A percentile compares a stretch with the other conserved stretches of the same genome.
phyloP scores from a whole-genome alignment of 2,888 invertebrate species.

The Synergus umbraculus region DNA sequence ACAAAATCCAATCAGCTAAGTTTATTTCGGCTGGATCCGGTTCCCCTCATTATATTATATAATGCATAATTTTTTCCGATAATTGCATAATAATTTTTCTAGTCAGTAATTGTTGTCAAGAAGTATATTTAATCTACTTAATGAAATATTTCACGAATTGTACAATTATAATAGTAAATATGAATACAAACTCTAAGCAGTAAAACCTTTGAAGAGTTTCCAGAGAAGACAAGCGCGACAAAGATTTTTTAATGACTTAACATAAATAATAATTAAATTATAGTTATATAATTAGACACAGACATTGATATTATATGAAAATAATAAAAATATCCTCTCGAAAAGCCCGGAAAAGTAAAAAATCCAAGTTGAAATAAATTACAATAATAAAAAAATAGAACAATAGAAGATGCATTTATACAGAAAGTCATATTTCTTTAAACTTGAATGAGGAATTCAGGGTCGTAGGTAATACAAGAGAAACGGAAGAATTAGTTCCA shows the following conservation, averaged over 20 bases:
- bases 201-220: not conserved
- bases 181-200: not conserved
- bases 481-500: not conserved
- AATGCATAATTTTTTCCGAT: not conserved
- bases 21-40: slow-evolving; percentile 2
- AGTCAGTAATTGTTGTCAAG: not conserved
- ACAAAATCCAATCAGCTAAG: slow-evolving; percentile 28
- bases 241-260: too few species aligned
- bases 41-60: slow-evolving; percentile 22
- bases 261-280: too few species aligned
- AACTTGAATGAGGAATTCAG: not conserved
- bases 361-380: too few species aligned
- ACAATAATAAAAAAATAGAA: too few species aligned
- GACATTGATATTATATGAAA: too few species aligned
- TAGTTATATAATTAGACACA: too few species aligned
- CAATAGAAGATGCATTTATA: too few species aligned
- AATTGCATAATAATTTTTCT: not conserved
- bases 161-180: not conserved
- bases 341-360: too few species aligned
- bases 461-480: not conserved
- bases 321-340: too few species aligned
- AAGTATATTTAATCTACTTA: not conserved
- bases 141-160: not conserved
- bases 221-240: not conserved
- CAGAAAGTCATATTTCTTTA: not conserved